phyloP scores from a whole-genome alignment of 2,888 invertebrate genomes.

The Microctonus aethiopoides region DNA sequence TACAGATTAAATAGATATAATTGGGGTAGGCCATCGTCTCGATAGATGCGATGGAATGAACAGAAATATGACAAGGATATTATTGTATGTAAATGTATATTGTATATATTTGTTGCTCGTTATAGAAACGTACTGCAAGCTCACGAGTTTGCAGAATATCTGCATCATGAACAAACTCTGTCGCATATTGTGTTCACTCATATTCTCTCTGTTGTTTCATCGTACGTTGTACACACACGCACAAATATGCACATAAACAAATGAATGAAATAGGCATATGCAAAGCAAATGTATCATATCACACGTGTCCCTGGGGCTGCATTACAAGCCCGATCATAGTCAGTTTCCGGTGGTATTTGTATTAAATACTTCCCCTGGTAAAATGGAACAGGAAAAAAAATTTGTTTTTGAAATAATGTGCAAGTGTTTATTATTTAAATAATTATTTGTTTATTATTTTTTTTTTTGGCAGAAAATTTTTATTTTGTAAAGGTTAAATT shows the following conservation, averaged over 20 bases:
- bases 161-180: constrained; percentile 14
- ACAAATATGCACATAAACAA: no score
- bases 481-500: no score
- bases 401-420: no score
- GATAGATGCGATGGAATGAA: constrained; percentile 36
- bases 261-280: constrained; percentile 37
- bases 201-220: not conserved
- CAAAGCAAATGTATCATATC: constrained; percentile 64
- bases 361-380: constrained; percentile 51
- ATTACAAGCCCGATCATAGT: constrained; percentile 64
- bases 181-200: constrained; percentile 27
- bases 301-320: constrained; percentile 62
- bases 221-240: no score
- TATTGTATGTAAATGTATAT: not conserved
- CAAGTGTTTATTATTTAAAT: no score
- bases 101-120: constrained; percentile 54
- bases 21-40: constrained; percentile 55
- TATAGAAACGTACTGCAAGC: constrained; percentile 55
- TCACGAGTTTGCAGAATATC: constrained; percentile 46
- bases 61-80: constrained; percentile 16
- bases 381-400: constrained; percentile 6
- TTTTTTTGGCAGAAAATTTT: no score
- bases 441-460: no score
- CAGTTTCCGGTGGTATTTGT: constrained; percentile 59
- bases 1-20: constrained; percentile 60